These are phyloP conservation scores for Brachypteracias leptosomus DNA, from an alignment of 2,113 vertebrate genomes.

Conservation along the genomic window DNA sequence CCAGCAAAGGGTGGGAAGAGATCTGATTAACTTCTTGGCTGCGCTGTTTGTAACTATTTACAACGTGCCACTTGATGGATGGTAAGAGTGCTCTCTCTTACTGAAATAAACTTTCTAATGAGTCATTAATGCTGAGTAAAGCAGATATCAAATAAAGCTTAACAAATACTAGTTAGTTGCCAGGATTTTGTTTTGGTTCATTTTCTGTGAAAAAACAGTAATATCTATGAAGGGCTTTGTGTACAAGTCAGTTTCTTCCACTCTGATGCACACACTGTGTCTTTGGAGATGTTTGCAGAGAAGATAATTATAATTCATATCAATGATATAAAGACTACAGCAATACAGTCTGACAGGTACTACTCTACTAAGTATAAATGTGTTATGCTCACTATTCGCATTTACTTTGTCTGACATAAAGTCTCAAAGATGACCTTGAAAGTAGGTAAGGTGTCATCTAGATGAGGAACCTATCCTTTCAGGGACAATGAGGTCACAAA, in stretches of 20 bases:
- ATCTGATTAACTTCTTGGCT: not conserved
- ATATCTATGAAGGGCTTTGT: not conserved
- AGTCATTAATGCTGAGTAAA: not conserved
- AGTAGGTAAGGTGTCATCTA: not conserved
- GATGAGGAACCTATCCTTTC: not conserved
- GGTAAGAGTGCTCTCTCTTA: not conserved
- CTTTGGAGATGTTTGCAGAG: not conserved
- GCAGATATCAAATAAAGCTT: not conserved
- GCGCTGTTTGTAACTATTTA: not conserved
- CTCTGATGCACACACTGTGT: not conserved
- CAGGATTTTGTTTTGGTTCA: not conserved
- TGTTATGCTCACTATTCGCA: not conserved
- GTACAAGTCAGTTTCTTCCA: not conserved
- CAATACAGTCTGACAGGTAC: not conserved
- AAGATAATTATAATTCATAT: not conserved
- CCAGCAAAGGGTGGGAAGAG: not conserved
- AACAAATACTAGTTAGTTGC: not conserved
- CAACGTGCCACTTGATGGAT: not conserved
- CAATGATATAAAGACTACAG: not conserved
- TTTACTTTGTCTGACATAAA: not conserved
- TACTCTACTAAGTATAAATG: not conserved
- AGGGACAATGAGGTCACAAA: not conserved
- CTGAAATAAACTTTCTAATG: constrained; percentile 5
- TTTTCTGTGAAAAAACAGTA: not conserved
- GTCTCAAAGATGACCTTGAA: not conserved